A percentile compares a stretch with the other conserved stretches of the same genome.
Evolutionary conservation across 2,113 vertebrate species (phyloP).

Genomic region (Pantherophis guttatus): DNA sequence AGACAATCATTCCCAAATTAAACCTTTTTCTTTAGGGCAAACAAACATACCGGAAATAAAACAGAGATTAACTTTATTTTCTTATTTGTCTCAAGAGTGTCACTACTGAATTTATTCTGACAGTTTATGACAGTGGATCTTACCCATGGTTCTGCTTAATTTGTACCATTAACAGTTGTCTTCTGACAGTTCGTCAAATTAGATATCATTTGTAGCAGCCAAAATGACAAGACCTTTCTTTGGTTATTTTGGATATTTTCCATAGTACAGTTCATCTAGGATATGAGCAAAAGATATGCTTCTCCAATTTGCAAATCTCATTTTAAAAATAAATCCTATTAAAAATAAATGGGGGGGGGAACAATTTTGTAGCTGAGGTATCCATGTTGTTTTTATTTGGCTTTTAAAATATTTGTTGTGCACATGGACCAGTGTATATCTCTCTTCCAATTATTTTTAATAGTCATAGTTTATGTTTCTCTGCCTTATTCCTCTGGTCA

Average conservation of each 20-base stretch:
- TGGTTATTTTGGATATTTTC: conserved; percentile 3
- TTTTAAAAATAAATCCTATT: not conserved
- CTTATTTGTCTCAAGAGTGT: not conserved
- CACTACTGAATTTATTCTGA: not conserved
- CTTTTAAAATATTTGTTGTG: not conserved
- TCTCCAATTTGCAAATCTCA: not conserved
- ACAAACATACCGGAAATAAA: not conserved
- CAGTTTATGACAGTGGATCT: not conserved
- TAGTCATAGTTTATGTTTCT: not conserved
- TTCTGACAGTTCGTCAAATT: not conserved
- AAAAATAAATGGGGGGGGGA: not conserved
- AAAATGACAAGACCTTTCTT: conserved; percentile 2
- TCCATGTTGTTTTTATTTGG: not conserved
- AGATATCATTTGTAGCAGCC: not conserved
- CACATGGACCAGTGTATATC: not conserved
- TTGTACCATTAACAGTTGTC: not conserved
- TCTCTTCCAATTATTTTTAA: not conserved
- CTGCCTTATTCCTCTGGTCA: not conserved
- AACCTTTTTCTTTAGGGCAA: not conserved
- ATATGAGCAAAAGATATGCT: not conserved
- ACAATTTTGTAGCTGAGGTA: not conserved
- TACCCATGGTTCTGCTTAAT: not conserved
- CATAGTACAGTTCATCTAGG: not conserved
- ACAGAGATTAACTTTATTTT: not conserved
- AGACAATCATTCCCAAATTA: not conserved